These are phyloP conservation scores for Dermochelys coriacea DNA, from an alignment of 2,797 vertebrate species.

Conservation along the genomic window DNA sequence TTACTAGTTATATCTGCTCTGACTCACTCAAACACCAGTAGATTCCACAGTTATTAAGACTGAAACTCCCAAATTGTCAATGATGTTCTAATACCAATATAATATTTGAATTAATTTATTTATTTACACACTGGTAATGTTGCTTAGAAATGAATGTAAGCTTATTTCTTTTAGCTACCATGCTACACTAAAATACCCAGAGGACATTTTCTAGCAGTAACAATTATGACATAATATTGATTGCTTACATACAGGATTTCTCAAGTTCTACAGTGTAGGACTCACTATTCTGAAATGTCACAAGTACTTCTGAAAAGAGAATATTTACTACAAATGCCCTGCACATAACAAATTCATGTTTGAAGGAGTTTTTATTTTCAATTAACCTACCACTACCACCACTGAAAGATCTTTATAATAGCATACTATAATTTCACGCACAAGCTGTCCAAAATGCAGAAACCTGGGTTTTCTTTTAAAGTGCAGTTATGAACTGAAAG, in stretches of 20 bases:
- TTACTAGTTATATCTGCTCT: background rate
- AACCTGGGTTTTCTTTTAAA: background rate
- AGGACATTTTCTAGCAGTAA: background rate
- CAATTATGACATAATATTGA: background rate
- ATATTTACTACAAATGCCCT: background rate
- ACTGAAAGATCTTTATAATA: background rate
- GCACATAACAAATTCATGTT: background rate
- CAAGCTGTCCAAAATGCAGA: background rate
- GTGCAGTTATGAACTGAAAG: background rate
- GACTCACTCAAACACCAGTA: background rate
- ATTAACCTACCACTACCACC: background rate
- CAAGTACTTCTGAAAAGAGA: background rate
- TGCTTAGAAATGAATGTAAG: background rate
- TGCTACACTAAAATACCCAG: background rate
- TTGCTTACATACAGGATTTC: background rate
- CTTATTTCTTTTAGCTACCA: background rate
- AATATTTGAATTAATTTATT: slow-evolving; percentile 6
- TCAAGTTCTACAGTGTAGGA: background rate
- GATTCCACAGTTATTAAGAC: background rate
- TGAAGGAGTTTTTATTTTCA: background rate
- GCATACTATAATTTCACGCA: background rate
- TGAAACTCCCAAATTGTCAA: background rate
- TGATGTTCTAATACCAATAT: background rate
- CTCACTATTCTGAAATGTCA: background rate
- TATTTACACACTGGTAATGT: background rate